Percentiles rank a stretch among this genome's conserved stretches.
Conservation (phyloP, 1,140 invertebrate genomes). For the Zaprionus ghesquierei region DNA sequence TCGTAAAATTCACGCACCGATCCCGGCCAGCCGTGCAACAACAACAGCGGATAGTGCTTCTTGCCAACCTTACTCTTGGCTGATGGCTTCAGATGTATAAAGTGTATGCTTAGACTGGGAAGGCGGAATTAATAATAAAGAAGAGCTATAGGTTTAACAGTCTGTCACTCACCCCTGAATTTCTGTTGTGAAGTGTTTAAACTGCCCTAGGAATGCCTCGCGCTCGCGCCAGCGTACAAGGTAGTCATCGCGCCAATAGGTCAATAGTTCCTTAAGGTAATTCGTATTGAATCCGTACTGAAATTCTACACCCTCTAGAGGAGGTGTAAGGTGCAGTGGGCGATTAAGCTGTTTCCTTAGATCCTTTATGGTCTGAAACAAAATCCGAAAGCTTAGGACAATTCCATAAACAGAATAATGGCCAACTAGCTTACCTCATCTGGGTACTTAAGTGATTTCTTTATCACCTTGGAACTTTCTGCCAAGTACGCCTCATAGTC, state of each 20-base stretch:
- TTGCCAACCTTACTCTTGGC: constrained; percentile 70
- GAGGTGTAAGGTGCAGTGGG: constrained; percentile 73
- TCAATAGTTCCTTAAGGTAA: constrained; percentile 86
- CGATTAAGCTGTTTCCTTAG: constrained; percentile 52
- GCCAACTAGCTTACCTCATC: constrained; percentile 42
- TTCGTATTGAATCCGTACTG: constrained; percentile 90
- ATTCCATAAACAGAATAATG: not conserved
- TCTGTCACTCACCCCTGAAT: constrained; percentile 84
- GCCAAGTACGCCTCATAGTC: constrained; percentile 67
- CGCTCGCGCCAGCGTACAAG: constrained; percentile 87
- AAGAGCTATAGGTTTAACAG: constrained; percentile 48
- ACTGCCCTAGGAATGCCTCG: constrained; percentile 87
- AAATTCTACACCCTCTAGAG: constrained; percentile 87
- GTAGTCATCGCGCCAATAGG: constrained; percentile 90
- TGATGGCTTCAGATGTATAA: constrained; percentile 86
- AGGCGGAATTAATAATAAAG: constrained; percentile 23
- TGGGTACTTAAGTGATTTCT: constrained; percentile 56
- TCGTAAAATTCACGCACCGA: constrained; percentile 93
- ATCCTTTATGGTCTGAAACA: constrained; percentile 60
- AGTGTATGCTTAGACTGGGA: constrained; percentile 89
- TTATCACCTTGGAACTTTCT: constrained; percentile 62
- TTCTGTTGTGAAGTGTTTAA: constrained; percentile 89
- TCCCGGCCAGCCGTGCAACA: constrained; percentile 96
- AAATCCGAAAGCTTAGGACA: not conserved
- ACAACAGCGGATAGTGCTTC: constrained; percentile 85